Evolutionary conservation across 1,140 invertebrate species (phyloP), one percentile per base, ranked within the genome.

Genomic region (Procambarus virginalis): DNA sequence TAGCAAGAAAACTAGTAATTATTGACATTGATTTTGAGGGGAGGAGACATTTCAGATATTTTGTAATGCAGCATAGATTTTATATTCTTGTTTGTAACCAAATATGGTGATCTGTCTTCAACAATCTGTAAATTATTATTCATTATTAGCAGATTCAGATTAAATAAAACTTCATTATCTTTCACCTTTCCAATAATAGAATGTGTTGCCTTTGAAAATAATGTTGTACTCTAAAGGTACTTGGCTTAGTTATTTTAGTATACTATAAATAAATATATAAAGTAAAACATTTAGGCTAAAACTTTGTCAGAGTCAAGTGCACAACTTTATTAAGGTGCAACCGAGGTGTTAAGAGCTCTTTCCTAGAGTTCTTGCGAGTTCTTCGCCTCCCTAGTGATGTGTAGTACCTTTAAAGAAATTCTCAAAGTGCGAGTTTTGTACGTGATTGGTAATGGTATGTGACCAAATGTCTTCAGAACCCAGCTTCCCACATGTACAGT

Each of bases 401-500:
- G 68, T 64, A 70, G 82, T 84, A 84, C 82, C 82, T 84, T 84
- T 75, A 70, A 84, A 84, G 68, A 75, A 49, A 55, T 34, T 34
- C 82, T 83, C 68, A 84, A 48, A 51, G 34, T 84, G 20, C 51
- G 55, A 84, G 68, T 75, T 84, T 84, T 84, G 70, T 84, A 84
- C 75, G 68, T 75, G 82, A 84, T 84, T 84, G 68, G 82, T 84
- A 84, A 84, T 84, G 68, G 68, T 75, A 84, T 84, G 68, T 46
- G n/a, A 70, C 3, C 49, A 49, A 49, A 70, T 46, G n/a, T 84
- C 82, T 51, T 75, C 22, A 75, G n/a, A 73, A 73, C 68, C 78
- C 55, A 17, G 20, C 49, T 58, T 80, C 34, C 78, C 51, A 34
- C 34, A 64, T 34, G 48, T 80, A 20, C 34, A 34, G 34, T 58